A percentile compares a stretch with the other conserved stretches of the same genome.
phyloP scores from a whole-genome alignment of 2,797 vertebrate species.

The Pithecia hirsuta region DNA sequence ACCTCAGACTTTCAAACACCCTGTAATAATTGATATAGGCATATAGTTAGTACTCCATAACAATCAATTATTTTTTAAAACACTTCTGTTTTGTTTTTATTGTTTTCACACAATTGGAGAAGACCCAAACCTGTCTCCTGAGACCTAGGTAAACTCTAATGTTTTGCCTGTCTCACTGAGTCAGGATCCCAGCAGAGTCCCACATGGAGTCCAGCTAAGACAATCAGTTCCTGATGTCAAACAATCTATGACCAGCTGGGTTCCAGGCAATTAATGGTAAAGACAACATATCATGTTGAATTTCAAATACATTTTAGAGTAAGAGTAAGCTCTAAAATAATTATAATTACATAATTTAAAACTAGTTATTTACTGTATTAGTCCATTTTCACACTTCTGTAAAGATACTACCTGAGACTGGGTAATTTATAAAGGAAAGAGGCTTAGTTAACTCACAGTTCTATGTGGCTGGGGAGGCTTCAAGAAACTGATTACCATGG shows the following conservation, averaged over 20 bases:
- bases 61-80: background rate
- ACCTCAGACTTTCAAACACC: background rate
- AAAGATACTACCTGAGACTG: no score
- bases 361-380: background rate
- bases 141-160: background rate
- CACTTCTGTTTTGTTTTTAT: background rate
- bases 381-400: no score
- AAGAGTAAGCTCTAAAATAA: background rate
- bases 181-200: background rate
- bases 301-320: background rate
- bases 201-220: rapidly evolving
- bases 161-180: background rate
- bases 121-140: background rate
- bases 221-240: background rate
- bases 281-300: background rate
- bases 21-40: background rate
- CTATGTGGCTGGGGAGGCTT: no score
- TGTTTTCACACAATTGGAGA: background rate
- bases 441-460: no score
- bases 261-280: background rate
- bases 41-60: background rate
- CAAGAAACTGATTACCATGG: no score
- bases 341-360: background rate
- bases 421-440: no score
- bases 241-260: no score